These are phyloP conservation scores for Andrena dorsata DNA, from an alignment of 2,888 invertebrate genomes.

Conservation along the genomic window DNA sequence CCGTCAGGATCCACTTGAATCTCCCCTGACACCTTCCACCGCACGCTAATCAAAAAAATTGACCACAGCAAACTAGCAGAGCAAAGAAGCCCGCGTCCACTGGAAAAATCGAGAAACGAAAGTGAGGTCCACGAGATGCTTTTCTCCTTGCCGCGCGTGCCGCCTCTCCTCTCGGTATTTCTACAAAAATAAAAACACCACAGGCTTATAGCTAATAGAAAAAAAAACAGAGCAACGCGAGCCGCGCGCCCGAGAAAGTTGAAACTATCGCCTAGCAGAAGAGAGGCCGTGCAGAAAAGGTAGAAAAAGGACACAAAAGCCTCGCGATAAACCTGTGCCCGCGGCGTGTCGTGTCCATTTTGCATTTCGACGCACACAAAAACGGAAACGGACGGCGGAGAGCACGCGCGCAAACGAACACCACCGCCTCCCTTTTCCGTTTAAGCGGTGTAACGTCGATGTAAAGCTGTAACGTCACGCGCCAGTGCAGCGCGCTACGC, in stretches of 20 bases:
- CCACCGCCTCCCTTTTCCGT: slow-evolving; percentile 47
- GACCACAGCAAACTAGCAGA: background rate
- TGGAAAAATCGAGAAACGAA: background rate
- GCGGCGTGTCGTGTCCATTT: slow-evolving; percentile 68
- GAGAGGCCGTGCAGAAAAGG: slow-evolving; percentile 32
- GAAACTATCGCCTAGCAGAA: slow-evolving; percentile 67
- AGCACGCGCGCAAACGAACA: slow-evolving; percentile 9
- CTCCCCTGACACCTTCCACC: background rate
- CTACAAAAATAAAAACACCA: background rate
- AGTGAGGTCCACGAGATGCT: background rate
- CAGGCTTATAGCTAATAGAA: background rate
- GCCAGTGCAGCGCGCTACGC: slow-evolving; percentile 43
- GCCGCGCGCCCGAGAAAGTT: slow-evolving; percentile 46
- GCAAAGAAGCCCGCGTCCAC: background rate
- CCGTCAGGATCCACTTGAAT: background rate
- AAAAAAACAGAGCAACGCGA: background rate
- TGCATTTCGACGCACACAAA: slow-evolving; percentile 65
- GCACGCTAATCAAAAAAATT: background rate
- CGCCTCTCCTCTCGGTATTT: slow-evolving; percentile 13
- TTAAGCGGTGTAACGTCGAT: slow-evolving; percentile 60
- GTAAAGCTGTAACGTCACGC: slow-evolving; percentile 69
- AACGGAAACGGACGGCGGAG: slow-evolving; percentile 52
- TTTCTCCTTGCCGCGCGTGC: background rate
- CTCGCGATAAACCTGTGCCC: slow-evolving; percentile 66
- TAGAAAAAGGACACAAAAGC: slow-evolving; percentile 50